These are phyloP conservation scores for Cossypha dichroa DNA, from an alignment of 2,797 vertebrate genomes.

Conservation along the genomic window DNA sequence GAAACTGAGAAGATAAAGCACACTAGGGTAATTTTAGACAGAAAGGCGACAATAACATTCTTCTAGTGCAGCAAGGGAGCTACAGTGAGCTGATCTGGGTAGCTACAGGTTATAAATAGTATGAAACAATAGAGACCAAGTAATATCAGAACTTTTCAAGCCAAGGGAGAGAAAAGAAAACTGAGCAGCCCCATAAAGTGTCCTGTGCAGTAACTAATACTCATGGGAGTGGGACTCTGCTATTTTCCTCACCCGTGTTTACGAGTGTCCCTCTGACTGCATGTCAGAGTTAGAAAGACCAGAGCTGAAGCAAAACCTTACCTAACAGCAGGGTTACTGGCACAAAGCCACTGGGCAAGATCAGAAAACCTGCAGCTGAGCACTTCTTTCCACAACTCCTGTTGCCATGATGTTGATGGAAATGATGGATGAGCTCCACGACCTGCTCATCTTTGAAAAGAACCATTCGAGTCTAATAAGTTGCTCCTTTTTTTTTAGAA, in stretches of 20 bases:
- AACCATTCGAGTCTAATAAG: neutral
- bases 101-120: slow-evolving; percentile 32
- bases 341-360: neutral
- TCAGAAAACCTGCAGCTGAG: neutral
- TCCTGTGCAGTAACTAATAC: neutral
- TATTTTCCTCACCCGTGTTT: neutral
- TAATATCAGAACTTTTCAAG: neutral
- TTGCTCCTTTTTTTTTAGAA: neutral
- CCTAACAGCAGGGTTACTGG: neutral
- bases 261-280: neutral
- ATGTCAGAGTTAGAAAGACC: neutral
- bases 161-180: neutral
- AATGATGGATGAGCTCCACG: neutral
- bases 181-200: neutral
- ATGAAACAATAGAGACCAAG: neutral
- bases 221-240: neutral
- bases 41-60: neutral
- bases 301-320: neutral
- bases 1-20: slow-evolving; percentile 26
- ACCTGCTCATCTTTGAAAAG: neutral
- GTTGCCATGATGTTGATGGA: neutral
- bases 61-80: neutral
- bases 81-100: neutral
- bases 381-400: neutral
- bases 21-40: slow-evolving; percentile 11